Conservation (phyloP, 2,888 invertebrate genomes). For the Platycnemis pennipes region DNA sequence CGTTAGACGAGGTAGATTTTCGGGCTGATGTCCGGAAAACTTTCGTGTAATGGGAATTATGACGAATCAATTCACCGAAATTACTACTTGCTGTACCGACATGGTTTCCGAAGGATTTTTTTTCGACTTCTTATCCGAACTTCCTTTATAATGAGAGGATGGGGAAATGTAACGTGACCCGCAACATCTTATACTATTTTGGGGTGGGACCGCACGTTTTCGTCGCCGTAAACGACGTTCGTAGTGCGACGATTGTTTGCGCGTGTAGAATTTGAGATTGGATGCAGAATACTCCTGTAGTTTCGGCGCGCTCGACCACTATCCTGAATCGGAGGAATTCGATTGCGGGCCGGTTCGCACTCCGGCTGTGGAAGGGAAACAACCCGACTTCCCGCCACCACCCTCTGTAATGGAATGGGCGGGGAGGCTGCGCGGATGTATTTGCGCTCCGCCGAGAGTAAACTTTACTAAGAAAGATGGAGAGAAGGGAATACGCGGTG, state of each 20-base stretch:
- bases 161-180: too few species aligned
- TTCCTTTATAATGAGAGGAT: too few species aligned
- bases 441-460: neutral
- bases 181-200: too few species aligned
- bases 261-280: neutral
- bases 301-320: neutral
- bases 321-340: neutral
- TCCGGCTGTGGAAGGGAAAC: too few species aligned
- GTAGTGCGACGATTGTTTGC: neutral
- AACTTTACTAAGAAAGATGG: neutral
- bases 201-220: too few species aligned
- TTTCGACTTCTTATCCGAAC: too few species aligned
- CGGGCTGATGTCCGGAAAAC: too few species aligned
- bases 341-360: neutral
- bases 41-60: too few species aligned
- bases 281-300: neutral
- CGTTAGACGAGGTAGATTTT: too few species aligned
- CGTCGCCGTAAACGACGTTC: neutral
- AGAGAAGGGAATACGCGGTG: neutral
- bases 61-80: too few species aligned
- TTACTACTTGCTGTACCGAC: too few species aligned
- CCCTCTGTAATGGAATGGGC: neutral
- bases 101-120: too few species aligned
- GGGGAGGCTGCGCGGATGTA: neutral
- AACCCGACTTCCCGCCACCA: neutral